These are phyloP conservation scores for Hippocampus kuda DNA, from an alignment of 2,797 vertebrate genomes.

Conservation along the genomic window DNA sequence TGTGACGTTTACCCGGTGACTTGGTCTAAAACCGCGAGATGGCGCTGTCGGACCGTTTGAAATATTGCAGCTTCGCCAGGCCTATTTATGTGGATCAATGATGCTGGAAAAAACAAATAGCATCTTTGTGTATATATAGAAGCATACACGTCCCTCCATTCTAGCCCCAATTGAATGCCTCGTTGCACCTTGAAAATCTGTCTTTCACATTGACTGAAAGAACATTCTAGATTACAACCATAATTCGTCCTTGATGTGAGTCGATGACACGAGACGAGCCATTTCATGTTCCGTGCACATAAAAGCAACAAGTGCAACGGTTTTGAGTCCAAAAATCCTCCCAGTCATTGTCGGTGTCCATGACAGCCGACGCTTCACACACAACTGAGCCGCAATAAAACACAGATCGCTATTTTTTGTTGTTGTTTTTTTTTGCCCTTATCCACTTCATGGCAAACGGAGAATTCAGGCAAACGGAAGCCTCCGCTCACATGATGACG, in stretches of 20 bases:
- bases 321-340: constrained; percentile 80
- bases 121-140: not conserved
- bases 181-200: not conserved
- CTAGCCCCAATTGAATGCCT: not conserved
- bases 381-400: constrained; percentile 89
- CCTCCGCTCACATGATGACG: not conserved
- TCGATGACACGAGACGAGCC: not conserved
- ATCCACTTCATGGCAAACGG: constrained; percentile 87
- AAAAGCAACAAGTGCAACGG: constrained; percentile 71
- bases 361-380: constrained; percentile 78
- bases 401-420: constrained; percentile 72
- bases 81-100: not conserved
- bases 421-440: not conserved
- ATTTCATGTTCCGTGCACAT: constrained; percentile 34
- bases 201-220: not conserved
- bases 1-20: too few species aligned
- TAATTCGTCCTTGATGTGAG: not conserved
- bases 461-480: constrained; percentile 64
- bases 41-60: constrained; percentile 33
- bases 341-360: constrained; percentile 80
- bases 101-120: not conserved
- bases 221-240: too few species aligned
- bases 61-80: not conserved
- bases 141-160: not conserved
- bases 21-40: constrained; percentile 25